phyloP scores from a whole-genome alignment of 1,140 invertebrate species.

The Pomacea maculata region DNA sequence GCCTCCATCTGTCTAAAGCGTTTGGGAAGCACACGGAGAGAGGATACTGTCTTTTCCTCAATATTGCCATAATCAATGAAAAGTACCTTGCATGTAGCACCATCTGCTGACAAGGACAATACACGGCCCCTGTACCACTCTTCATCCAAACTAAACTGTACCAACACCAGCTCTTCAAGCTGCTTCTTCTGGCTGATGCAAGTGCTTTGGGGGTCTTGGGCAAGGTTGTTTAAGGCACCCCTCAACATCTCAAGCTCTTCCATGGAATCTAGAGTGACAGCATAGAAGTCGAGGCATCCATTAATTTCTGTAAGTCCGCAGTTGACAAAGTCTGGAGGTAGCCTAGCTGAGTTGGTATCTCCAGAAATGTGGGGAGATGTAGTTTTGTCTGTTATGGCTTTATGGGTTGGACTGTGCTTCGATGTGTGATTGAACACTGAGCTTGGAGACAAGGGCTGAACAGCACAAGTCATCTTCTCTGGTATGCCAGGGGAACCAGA shows the following conservation, averaged over 20 bases:
- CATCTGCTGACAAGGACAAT: not conserved
- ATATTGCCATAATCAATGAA: constrained; percentile 41
- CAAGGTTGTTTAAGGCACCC: not conserved
- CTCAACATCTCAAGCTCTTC: constrained; percentile 9
- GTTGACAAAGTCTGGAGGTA: not conserved
- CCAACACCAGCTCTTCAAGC: constrained; percentile 17
- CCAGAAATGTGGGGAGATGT: too few species aligned
- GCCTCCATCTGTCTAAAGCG: constrained; percentile 7
- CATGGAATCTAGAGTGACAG: not conserved
- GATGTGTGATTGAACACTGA: too few species aligned
- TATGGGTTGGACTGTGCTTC: too few species aligned
- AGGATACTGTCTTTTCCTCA: constrained; percentile 22
- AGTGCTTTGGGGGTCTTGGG: not conserved
- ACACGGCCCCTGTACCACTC: constrained; percentile 37
- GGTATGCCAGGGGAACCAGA: too few species aligned
- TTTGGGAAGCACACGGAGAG: constrained; percentile 18
- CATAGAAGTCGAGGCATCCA: constrained; percentile 8
- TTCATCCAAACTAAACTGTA: constrained; percentile 25
- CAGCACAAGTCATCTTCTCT: too few species aligned
- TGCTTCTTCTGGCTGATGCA: not conserved
- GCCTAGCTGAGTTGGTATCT: not conserved
- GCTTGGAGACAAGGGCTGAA: too few species aligned
- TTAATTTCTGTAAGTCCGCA: constrained; percentile 18
- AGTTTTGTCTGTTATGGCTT: too few species aligned
- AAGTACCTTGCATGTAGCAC: constrained; percentile 16